Base-by-base conservation (phyloP, 2,113 vertebrate species). In the Oncorhynchus keta region DNA sequence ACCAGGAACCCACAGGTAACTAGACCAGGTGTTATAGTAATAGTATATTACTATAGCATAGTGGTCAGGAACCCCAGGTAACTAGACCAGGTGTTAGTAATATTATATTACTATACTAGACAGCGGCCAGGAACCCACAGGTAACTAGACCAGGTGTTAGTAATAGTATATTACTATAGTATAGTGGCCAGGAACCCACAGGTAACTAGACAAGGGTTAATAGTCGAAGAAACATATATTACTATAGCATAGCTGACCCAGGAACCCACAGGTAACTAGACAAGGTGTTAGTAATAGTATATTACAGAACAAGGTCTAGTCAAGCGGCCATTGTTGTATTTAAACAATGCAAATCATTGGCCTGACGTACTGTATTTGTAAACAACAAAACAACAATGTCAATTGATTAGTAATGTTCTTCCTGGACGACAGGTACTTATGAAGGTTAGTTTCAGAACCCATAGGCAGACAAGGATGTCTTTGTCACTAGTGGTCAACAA, bases 241-340 rank as follows among this genome's bases (percentile, higher is more conserved):
- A 64, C 11, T 64, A 92, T 88, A 95, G 94, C 93, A 70, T 90
- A 94, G 90, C 91, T 88, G 85, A n/a, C n/a, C 88, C 85, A 91
- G 87, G 92, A 88, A 93, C 79, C 81, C 81, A 85, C 64, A 83
- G 28, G 2, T 83, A 59, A 82, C 66, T 79, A 68, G 22, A 76
- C 18, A 77, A 24, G 75, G 48, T 79, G 76, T 89, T 90, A 89
- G 82, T 83, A 78, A n/a, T 78, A 79, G 68, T 22, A 51, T 51
- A 81, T 49, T 61, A 73, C 83, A 85, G n/a, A 82, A 73, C 75
- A 45, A 18, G 51, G 68, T n/a, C 80, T 79, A 69, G 76, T 81
- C 26, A 0, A 59, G 79, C 66, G 14, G 12, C 30, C 68, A 18
- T 18, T 65, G 73, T n/a, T 16, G 70, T 66, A 35, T 57, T 49